These are phyloP conservation scores for Corbicula japonica DNA, from an alignment of 2,888 invertebrate genomes.

Conservation along the genomic window DNA sequence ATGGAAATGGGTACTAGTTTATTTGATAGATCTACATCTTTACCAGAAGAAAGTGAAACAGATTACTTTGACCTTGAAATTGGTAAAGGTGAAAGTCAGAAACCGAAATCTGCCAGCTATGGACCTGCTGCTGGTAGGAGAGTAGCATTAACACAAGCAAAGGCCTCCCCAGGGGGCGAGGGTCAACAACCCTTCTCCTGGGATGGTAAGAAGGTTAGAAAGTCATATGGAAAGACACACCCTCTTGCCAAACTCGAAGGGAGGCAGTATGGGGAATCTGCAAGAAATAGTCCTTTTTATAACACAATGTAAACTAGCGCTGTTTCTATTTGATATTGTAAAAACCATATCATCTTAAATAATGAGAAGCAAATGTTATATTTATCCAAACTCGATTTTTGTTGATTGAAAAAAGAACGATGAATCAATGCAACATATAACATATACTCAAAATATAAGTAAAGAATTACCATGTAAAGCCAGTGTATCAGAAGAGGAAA, in stretches of 20 bases:
- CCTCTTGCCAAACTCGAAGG: conserved; percentile 92
- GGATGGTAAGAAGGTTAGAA: conserved; percentile 73
- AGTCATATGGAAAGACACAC: conserved; percentile 96
- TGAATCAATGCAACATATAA: too few relatives aligned
- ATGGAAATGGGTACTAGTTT: conserved; percentile 28
- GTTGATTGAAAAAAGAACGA: too few relatives aligned
- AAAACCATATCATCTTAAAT: too few relatives aligned
- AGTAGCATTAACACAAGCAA: conserved; percentile 37
- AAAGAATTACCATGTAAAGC: too few relatives aligned
- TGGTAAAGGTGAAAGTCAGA: conserved; percentile 10
- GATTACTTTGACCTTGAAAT: background rate
- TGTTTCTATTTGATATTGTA: too few relatives aligned
- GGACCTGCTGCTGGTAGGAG: conserved; percentile 20
- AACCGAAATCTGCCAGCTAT: conserved; percentile 44
- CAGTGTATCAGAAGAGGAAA: too few relatives aligned
- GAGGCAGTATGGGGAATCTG: conserved; percentile 37
- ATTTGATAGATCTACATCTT: conserved; percentile 4
- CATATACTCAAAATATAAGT: too few relatives aligned
- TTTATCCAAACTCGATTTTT: too few relatives aligned
- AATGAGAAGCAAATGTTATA: too few relatives aligned
- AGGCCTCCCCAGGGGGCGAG: conserved; percentile 43
- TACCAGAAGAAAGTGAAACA: conserved; percentile 17
- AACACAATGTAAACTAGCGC: conserved; percentile 79
- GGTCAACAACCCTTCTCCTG: conserved; percentile 46
- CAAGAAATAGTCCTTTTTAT: conserved; percentile 73